A percentile compares a stretch with the other conserved stretches of the same genome.
Conservation (phyloP, 2,113 vertebrate species). For the Carettochelys insculpta region DNA sequence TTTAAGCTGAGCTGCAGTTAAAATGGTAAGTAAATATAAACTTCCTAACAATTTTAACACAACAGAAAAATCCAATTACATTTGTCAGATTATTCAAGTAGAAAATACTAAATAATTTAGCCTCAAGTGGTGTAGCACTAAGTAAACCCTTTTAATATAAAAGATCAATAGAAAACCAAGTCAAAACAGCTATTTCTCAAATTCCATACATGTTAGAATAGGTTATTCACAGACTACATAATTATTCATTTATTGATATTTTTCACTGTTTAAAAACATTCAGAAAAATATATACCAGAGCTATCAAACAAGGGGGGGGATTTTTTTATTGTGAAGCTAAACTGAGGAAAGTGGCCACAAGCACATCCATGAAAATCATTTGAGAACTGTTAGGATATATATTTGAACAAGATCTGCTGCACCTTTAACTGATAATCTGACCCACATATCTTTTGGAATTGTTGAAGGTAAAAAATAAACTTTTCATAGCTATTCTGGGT, state of each 20-base stretch:
- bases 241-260: background rate
- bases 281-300: background rate
- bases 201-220: background rate
- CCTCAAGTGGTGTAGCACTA: background rate
- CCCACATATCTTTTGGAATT: background rate
- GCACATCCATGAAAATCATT: background rate
- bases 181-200: background rate
- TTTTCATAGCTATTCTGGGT: background rate
- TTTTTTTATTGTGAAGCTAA: background rate
- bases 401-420: background rate
- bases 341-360: background rate
- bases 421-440: background rate
- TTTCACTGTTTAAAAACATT: background rate
- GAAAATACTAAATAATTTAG: background rate
- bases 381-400: background rate
- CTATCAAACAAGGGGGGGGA: background rate
- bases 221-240: background rate
- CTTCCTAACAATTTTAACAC: background rate
- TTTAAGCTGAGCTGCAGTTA: background rate
- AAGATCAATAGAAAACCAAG: background rate
- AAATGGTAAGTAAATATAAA: background rate
- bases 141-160: background rate
- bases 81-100: background rate
- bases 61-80: background rate
- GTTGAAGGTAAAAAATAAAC: background rate